A percentile compares a stretch with the other conserved stretches of the same genome.
Conservation (phyloP, 64 coral and sea anemone species). For the Dendronephthya gigantea region DNA sequence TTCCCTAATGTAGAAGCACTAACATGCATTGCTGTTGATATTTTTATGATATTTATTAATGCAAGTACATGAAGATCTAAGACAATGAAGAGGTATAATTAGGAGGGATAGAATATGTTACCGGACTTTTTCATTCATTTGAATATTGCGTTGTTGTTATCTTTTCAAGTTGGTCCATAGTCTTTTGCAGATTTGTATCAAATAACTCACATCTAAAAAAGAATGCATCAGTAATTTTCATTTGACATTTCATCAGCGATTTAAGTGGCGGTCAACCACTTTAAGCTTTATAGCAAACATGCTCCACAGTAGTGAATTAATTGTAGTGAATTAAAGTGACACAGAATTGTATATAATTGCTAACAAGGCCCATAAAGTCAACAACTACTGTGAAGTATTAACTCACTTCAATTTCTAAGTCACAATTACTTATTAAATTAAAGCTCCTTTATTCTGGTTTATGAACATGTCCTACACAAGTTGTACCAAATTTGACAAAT, state of each 20-base stretch:
- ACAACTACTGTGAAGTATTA: no score
- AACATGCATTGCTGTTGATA: neutral
- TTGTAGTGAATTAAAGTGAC: no score
- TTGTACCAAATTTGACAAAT: no score
- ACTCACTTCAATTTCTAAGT: no score
- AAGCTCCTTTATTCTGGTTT: no score
- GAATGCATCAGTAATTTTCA: neutral
- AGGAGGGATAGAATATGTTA: neutral
- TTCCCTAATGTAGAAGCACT: neutral
- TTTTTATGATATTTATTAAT: neutral
- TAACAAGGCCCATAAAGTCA: no score
- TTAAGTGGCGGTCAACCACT: no score
- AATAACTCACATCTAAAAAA: conserved; percentile 81
- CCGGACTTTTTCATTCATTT: neutral
- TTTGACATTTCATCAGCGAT: neutral
- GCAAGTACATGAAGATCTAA: neutral
- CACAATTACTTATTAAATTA: no score
- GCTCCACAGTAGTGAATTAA: no score
- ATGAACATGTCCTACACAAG: no score
- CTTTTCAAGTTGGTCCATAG: conserved; percentile 70
- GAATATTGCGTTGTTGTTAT: neutral
- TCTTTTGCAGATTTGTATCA: conserved; percentile 78
- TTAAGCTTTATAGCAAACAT: no score
- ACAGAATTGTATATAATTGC: no score
- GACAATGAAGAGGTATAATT: neutral